These are phyloP conservation scores for Dendrolimus punctatus DNA, from an alignment of 1,140 invertebrate species.

Conservation along the genomic window DNA sequence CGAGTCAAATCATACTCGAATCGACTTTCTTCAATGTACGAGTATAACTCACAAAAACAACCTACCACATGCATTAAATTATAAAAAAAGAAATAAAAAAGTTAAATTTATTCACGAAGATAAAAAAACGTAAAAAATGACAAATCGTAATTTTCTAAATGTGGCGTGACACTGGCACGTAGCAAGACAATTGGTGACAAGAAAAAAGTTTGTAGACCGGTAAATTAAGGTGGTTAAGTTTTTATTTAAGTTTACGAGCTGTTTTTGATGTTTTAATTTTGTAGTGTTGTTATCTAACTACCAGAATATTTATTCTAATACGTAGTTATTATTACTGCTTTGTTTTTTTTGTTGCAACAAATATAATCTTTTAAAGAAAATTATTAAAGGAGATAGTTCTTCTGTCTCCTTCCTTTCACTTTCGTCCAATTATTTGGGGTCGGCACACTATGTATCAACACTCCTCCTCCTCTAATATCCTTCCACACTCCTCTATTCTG, in stretches of 20 bases:
- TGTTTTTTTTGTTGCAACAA: no score
- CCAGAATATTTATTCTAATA: no score
- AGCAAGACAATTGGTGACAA: conserved; percentile 23
- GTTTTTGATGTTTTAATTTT: conserved; percentile 20
- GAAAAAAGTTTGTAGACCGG: conserved; percentile 26
- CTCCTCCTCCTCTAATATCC: no score
- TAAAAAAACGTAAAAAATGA: conserved; percentile 29
- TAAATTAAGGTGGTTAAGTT: conserved; percentile 16
- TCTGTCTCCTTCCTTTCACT: no score
- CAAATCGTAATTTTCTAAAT: conserved; percentile 47
- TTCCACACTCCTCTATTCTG: no score
- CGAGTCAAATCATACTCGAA: conserved; percentile 1
- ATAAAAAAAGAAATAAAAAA: conserved; percentile 31
- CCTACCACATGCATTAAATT: conserved; percentile 49
- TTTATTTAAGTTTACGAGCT: conserved; percentile 6
- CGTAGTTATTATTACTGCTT: no score
- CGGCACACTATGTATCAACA: no score
- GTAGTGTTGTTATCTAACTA: neutral
- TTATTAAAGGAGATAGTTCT: no score
- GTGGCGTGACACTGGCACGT: conserved; percentile 51
- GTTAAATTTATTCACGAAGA: conserved; percentile 12
- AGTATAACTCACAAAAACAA: conserved; percentile 19
- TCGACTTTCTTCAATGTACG: neutral
- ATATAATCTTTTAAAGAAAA: no score
- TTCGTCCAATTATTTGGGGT: no score